Evolutionary conservation across 1,140 invertebrate genomes (phyloP), one percentile per base, ranked within the genome.

Genomic region (Dendrolimus punctatus): DNA sequence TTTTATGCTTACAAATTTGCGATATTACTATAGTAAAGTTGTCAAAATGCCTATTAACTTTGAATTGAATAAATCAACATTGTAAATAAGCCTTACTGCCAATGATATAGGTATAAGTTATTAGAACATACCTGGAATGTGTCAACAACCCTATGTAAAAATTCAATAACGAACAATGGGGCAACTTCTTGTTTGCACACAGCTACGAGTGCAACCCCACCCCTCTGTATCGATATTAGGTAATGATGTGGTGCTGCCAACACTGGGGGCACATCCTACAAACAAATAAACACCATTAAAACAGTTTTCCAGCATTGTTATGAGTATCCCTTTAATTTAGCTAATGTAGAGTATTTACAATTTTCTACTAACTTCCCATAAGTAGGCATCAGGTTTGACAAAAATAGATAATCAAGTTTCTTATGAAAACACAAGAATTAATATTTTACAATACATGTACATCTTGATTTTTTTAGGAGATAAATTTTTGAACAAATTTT

Each of bases 161-260:
- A 99, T 89, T 99, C 98, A 65, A 99, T 96, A 4, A 99, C 97
- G 91, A 99, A 99, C 8, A 99, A 86, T 4, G 98, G 98, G 40
- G 98, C 94, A 45, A 99, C 97, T 93, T 99, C 98, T 66, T 95
- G 95, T 75, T 95, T 98, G 66, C 96, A 98, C 5, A 99, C 97
- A 56, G 98, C 98, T 38, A 99, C 94, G 76, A 99, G 94, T 69
- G 96, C 99, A 53, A 99, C 92, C 51, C 95, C 94, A 63, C 95
- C 95, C 60, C 97, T 89, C 87, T 97, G 96, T 68, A 99, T 96
- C 55, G 95, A 98, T 61, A 99, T 98, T 39, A 99, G 89, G 87
- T 99, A 98, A 85, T 99, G 98, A 90, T 99, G 97, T 0, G 99
- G 98, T 8, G 98, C 99, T 9, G 96, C 92, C 65, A 99, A 96